Conservation (phyloP, 2,797 vertebrate genomes). For the Karalla daura region DNA sequence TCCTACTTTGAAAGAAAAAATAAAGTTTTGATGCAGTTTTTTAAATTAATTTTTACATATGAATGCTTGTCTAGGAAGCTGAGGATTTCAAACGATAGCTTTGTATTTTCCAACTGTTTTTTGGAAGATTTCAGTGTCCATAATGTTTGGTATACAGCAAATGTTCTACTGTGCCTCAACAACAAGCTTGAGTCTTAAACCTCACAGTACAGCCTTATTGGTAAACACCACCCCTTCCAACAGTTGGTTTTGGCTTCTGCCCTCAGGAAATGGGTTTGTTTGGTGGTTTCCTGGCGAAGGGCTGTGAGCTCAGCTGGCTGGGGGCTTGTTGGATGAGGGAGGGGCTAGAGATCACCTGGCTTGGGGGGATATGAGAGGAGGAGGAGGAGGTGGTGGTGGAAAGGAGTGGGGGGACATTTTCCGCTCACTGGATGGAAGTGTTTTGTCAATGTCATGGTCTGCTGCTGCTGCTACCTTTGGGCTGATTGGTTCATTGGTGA, state of each 20-base stretch:
- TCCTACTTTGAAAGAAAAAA: conserved; percentile 13
- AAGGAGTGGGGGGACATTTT: conserved; percentile 20
- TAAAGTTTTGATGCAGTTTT: background rate
- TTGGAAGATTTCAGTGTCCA: conserved; percentile 63
- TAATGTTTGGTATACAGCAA: conserved; percentile 20
- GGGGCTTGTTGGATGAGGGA: conserved; percentile 45
- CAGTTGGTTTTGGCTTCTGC: conserved; percentile 63
- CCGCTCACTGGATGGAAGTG: conserved; percentile 48
- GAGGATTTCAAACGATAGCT: conserved; percentile 48
- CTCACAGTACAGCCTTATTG: conserved; percentile 66
- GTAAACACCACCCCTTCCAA: conserved; percentile 69
- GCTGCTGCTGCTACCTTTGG: conserved; percentile 50
- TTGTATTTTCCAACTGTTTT: conserved; percentile 72
- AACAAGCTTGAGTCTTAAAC: conserved; percentile 41
- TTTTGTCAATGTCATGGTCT: conserved; percentile 70
- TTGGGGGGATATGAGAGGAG: conserved; percentile 33
- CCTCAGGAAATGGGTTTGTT: conserved; percentile 78
- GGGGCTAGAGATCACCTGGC: conserved; percentile 62
- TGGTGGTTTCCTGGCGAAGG: conserved; percentile 64
- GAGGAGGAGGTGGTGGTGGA: too few relatives aligned
- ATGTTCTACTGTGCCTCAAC: conserved; percentile 25
- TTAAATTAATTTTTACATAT: conserved; percentile 20
- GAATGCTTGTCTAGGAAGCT: background rate
- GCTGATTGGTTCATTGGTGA: conserved; percentile 49
- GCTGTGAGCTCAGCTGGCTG: conserved; percentile 46